A percentile compares a stretch with the other conserved stretches of the same genome.
Conservation (phyloP, 1,140 invertebrate species). For the Melipona quadrifasciata region DNA sequence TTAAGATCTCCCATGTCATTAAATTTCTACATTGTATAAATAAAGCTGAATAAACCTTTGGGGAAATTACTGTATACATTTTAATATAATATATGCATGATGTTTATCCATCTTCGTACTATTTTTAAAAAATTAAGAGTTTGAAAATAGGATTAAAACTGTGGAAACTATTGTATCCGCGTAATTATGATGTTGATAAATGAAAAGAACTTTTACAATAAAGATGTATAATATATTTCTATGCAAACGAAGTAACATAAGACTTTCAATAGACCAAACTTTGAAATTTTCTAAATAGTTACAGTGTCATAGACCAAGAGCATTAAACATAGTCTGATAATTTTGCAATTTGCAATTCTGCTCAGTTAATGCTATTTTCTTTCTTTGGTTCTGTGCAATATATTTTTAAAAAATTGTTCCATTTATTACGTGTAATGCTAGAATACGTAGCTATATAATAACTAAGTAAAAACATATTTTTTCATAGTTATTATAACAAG, state of each 20-base stretch:
- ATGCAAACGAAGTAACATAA: not conserved
- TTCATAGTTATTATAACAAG: not conserved
- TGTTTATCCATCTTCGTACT: constrained; percentile 11
- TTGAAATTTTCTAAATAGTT: not conserved
- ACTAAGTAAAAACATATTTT: not conserved
- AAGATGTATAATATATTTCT: not conserved
- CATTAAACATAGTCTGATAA: not conserved
- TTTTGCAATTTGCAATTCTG: not conserved
- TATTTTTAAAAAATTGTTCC: not conserved
- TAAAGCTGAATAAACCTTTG: constrained; percentile 77
- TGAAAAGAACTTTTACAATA: not conserved
- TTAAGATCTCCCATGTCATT: constrained; percentile 72
- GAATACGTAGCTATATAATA: not conserved
- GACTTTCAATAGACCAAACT: not conserved
- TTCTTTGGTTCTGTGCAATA: not conserved
- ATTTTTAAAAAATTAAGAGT: not conserved
- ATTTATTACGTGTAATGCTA: not conserved
- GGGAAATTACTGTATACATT: constrained; percentile 66
- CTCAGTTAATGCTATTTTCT: not conserved
- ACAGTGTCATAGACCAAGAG: not conserved
- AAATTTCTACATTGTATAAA: constrained; percentile 79
- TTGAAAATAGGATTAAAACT: not conserved
- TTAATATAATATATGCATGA: constrained; percentile 17
- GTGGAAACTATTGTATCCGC: not conserved
- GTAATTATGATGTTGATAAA: not conserved